Conservation (phyloP, 2,888 invertebrate genomes). For the Sinopyrophorus schimmeli region DNA sequence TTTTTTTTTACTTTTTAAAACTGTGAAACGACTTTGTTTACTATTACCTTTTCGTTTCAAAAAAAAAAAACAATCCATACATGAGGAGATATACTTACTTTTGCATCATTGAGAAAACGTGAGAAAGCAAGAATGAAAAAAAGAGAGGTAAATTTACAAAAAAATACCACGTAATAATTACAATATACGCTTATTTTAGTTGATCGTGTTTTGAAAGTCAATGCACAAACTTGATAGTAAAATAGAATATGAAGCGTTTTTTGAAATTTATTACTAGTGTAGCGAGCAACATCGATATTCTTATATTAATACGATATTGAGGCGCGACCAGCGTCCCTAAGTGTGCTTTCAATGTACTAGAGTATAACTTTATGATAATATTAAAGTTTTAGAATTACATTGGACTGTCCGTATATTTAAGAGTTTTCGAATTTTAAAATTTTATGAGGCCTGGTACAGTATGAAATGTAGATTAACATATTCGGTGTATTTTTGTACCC, state of each 20-base stretch:
- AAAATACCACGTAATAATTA: slow-evolving; percentile 19
- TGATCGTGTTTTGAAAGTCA: slow-evolving; percentile 42
- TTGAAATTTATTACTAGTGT: slow-evolving; percentile 50
- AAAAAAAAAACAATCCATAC: too few relatives aligned
- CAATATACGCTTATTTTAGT: slow-evolving; percentile 26
- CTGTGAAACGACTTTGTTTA: too few relatives aligned
- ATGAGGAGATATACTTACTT: too few relatives aligned
- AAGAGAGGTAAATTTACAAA: too few relatives aligned
- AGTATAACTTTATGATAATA: slow-evolving; percentile 49
- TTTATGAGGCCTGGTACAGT: slow-evolving; percentile 57
- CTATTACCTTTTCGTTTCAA: too few relatives aligned
- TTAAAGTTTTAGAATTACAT: slow-evolving; percentile 49
- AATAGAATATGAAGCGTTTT: slow-evolving; percentile 47
- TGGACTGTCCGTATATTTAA: slow-evolving; percentile 57
- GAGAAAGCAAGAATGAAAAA: too few relatives aligned
- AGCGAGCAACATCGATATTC: slow-evolving; percentile 55
- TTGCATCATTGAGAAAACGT: too few relatives aligned
- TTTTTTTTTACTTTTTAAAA: slow-evolving; percentile 1
- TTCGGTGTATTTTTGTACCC: slow-evolving; percentile 58
- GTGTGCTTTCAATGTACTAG: slow-evolving; percentile 58
- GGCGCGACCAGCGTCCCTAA: slow-evolving; percentile 46
- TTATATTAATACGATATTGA: slow-evolving; percentile 50
- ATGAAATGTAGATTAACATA: slow-evolving; percentile 53
- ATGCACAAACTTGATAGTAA: slow-evolving; percentile 53
- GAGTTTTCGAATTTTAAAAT: slow-evolving; percentile 57